Evolutionary conservation across 2,113 vertebrate species (phyloP).

Genomic region (Corapipo altera): DNA sequence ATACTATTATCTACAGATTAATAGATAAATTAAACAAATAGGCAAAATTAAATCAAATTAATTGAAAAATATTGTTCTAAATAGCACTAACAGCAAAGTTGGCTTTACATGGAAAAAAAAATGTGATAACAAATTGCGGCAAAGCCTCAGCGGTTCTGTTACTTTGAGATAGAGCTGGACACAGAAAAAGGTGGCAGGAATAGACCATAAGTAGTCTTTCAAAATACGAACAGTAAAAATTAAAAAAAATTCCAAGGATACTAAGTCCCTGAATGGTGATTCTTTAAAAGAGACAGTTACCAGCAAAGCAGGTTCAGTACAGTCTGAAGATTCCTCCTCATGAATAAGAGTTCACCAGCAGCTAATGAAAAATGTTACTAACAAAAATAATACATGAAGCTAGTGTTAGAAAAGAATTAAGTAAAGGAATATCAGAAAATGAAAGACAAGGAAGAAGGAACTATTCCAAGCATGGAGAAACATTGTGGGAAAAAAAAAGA

Average conservation of each 20-base stretch:
- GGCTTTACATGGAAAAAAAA: not conserved
- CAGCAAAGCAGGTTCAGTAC: not conserved
- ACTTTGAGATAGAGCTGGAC: not conserved
- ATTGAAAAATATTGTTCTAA: not conserved
- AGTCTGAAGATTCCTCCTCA: not conserved
- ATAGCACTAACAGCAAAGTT: not conserved
- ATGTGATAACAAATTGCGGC: not conserved
- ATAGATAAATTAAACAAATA: not conserved
- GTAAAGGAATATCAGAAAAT: not conserved
- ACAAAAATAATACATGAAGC: not conserved
- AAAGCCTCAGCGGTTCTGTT: not conserved
- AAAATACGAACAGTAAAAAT: not conserved
- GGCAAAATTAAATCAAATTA: not conserved
- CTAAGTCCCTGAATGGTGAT: not conserved
- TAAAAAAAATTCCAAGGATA: not conserved
- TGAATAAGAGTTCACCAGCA: not conserved
- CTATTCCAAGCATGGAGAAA: not conserved
- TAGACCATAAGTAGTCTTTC: not conserved
- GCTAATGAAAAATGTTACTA: not conserved
- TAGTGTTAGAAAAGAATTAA: not conserved
- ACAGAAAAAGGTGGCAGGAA: not conserved
- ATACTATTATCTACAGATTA: not conserved
- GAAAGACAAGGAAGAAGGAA: not conserved
- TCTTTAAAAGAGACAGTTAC: not conserved
- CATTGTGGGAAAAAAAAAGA: rapidly evolving